Evolutionary conservation across 2,797 vertebrate species (phyloP), one percentile per base, ranked within the genome.

Genomic region (Octomys mimax): DNA sequence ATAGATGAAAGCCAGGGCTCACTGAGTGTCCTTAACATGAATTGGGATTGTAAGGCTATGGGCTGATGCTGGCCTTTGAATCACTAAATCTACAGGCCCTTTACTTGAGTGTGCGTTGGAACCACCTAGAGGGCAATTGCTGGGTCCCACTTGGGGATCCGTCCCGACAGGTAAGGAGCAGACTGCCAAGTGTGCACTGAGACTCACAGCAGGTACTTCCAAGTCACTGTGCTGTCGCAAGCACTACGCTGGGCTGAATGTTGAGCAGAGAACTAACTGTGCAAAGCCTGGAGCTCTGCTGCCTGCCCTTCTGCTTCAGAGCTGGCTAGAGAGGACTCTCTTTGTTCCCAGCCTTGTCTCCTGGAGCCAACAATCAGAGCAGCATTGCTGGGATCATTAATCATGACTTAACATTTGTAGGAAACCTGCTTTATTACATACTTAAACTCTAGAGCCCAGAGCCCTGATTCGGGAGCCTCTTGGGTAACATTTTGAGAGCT

Each of bases 371-470:
- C 79, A 54, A 57, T 2, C 33, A 87, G 75, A 62, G 80, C 6
- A 6, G 11, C 33, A 46, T 54, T 91, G 96, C 88, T 85, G 83
- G 96, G 89, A 71, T 87, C 33, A 66, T 90, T 92, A 87, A 92
- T 96, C 93, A 59, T 9, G 4, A 78, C 73, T 94, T 89, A 97
- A 80, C 82, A 59, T 54, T 88, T 96, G 77, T 87, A 95, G 82
- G 83, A 84, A 93, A 73, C 88, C 89, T 86, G 11, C 75, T 52
- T 94, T 54, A 5, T 73, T 82, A 86, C 82, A 97, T 84, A 0
- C 62, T 94, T 61, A 16, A 96, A 59, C 0, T 68, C 89, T 49
- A 42, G 88, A 97, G 66, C 91, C 31, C 62, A 3, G 0, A 90
- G 86, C 73, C 81, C 77, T 36, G 52, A 78, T 93, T 28, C 71